Evolutionary conservation across 2,888 invertebrate genomes (phyloP).

Genomic region (Steromphala cineraria): DNA sequence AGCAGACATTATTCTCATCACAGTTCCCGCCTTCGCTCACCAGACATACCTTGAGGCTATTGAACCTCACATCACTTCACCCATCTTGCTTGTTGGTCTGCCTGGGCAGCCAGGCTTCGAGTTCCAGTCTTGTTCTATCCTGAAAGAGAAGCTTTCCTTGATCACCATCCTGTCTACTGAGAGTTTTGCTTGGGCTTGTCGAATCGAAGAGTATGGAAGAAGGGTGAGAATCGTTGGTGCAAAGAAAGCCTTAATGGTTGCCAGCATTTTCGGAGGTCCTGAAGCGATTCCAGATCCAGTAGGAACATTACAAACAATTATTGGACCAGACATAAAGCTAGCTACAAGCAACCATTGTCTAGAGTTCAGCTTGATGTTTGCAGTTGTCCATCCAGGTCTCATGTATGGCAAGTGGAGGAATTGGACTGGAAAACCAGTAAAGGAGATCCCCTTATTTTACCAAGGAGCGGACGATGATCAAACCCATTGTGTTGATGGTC

Average conservation of each 20-base stretch:
- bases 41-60: conserved; percentile 59
- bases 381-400: conserved; percentile 60
- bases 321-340: conserved; percentile 50
- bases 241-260: conserved; percentile 48
- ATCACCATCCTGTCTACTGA: conserved; percentile 59
- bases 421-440: conserved; percentile 57
- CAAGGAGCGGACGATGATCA: conserved; percentile 57
- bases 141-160: conserved; percentile 33
- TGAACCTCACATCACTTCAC: conserved; percentile 49
- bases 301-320: conserved; percentile 45
- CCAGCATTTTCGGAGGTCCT: conserved; percentile 41
- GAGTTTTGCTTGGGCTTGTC: conserved; percentile 63
- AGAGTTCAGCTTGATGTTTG: conserved; percentile 59
- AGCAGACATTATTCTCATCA: conserved; percentile 57
- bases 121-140: conserved; percentile 51
- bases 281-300: conserved; percentile 32
- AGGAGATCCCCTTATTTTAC: conserved; percentile 58
- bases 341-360: conserved; percentile 50
- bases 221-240: conserved; percentile 53
- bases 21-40: conserved; percentile 60
- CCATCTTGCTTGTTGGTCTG: conserved; percentile 57
- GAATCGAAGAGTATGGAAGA: conserved; percentile 54
- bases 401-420: conserved; percentile 60
- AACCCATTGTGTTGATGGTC: conserved; percentile 47
- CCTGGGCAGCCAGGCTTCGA: conserved; percentile 67